Evolutionary conservation across 2,113 vertebrate species (phyloP).

Genomic region (Nesospiza acunhae): DNA sequence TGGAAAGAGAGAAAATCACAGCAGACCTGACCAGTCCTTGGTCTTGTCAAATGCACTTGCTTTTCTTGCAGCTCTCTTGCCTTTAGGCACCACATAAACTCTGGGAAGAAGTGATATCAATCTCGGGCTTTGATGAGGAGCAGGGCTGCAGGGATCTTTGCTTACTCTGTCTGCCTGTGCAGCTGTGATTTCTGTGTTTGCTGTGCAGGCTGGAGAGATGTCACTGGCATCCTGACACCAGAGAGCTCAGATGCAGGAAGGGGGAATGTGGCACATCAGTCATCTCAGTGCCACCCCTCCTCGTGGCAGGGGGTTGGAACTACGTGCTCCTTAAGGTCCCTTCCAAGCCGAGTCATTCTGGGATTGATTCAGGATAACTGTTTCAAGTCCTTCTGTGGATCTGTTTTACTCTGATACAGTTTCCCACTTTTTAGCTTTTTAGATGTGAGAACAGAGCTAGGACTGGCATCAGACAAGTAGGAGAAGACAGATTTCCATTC

Average conservation of each 20-base stretch:
- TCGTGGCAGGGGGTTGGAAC: background rate
- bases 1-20: background rate
- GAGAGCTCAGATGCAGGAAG: background rate
- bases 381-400: background rate
- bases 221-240: background rate
- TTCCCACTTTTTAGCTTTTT: background rate
- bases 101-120: background rate
- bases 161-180: background rate
- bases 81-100: background rate
- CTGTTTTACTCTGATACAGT: background rate
- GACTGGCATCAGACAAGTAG: background rate
- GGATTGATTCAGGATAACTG: background rate
- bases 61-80: background rate
- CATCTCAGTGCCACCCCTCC: too few relatives aligned
- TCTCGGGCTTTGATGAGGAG: background rate
- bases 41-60: background rate
- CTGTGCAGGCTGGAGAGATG: background rate
- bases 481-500: background rate
- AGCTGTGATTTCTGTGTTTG: rapidly evolving
- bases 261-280: background rate
- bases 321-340: background rate
- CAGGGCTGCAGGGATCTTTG: background rate
- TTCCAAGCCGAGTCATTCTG: background rate
- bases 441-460: background rate
- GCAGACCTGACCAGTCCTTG: background rate